Evolutionary conservation across 2,113 vertebrate genomes (phyloP).

Genomic region (Sylvia atricapilla): DNA sequence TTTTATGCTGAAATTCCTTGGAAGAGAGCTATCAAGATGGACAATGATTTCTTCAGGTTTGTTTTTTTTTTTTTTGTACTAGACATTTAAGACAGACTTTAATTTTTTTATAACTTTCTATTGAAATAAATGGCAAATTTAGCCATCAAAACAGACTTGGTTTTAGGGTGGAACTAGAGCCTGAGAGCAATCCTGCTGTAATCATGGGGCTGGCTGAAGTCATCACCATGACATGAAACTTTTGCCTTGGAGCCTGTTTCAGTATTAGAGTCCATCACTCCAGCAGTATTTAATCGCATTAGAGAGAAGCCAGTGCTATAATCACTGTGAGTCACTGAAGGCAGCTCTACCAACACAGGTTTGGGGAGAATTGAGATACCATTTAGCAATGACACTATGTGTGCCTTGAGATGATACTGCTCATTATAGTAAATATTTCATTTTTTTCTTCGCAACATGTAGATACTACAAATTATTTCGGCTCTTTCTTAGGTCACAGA

Average conservation of each 20-base stretch:
- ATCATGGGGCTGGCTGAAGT: not conserved
- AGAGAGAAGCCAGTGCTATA: not conserved
- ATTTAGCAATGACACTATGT: not conserved
- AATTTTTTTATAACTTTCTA: not conserved
- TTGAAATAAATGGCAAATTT: not conserved
- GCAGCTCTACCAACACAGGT: not conserved
- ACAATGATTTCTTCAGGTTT: not conserved
- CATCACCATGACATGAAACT: not conserved
- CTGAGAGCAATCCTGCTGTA: not conserved
- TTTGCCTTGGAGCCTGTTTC: not conserved
- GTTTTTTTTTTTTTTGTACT: not conserved
- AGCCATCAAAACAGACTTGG: not conserved
- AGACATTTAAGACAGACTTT: not conserved
- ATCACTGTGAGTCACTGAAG: not conserved
- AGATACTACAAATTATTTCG: not conserved
- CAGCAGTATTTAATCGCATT: rapidly evolving
- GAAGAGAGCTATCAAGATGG: not conserved
- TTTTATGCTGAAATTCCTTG: not conserved
- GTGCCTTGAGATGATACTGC: not conserved
- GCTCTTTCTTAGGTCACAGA: not conserved
- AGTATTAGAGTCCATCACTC: not conserved
- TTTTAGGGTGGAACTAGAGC: not conserved
- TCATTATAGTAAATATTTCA: not conserved
- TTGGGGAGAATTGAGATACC: not conserved
- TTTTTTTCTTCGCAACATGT: not conserved